phyloP scores from a whole-genome alignment of 2,113 vertebrate genomes.

The Zingel zingel region DNA sequence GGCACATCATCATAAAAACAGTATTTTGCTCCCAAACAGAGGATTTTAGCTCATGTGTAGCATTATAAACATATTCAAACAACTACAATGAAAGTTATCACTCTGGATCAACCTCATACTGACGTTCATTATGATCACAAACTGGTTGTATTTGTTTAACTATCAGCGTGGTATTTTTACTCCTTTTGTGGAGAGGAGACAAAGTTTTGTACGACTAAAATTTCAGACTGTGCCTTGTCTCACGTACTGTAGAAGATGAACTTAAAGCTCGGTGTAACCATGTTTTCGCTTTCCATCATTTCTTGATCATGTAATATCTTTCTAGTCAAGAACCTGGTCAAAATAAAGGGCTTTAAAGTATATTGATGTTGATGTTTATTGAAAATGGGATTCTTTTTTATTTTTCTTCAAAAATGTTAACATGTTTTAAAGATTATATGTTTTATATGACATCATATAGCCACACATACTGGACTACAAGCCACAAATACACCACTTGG shows the following conservation, averaged over 20 bases:
- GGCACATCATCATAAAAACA: not conserved
- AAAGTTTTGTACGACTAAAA: not conserved
- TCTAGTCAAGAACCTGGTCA: constrained; percentile 30
- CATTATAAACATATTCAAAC: constrained; percentile 4
- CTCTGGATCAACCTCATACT: not conserved
- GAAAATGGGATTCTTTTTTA: not conserved
- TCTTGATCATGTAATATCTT: constrained; percentile 33
- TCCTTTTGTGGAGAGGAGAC: not conserved
- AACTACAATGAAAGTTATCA: not conserved
- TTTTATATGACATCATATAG: not conserved
- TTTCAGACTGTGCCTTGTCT: constrained; percentile 11
- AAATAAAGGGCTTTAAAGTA: constrained; percentile 62
- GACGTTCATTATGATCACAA: constrained; percentile 13
- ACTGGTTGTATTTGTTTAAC: constrained; percentile 7
- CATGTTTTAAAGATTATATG: not conserved
- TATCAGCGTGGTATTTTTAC: not conserved
- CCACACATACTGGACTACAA: not conserved
- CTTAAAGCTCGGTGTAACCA: constrained; percentile 9
- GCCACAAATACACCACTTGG: not conserved
- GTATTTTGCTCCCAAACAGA: not conserved
- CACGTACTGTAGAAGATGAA: constrained; percentile 6
- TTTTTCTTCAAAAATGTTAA: not conserved
- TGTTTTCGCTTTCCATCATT: constrained; percentile 21
- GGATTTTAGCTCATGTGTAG: not conserved
- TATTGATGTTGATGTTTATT: not conserved